Percentiles rank a stretch among this genome's conserved stretches.
phyloP scores from a whole-genome alignment of 2,888 invertebrate species.

The Tenthredo mesomela region DNA sequence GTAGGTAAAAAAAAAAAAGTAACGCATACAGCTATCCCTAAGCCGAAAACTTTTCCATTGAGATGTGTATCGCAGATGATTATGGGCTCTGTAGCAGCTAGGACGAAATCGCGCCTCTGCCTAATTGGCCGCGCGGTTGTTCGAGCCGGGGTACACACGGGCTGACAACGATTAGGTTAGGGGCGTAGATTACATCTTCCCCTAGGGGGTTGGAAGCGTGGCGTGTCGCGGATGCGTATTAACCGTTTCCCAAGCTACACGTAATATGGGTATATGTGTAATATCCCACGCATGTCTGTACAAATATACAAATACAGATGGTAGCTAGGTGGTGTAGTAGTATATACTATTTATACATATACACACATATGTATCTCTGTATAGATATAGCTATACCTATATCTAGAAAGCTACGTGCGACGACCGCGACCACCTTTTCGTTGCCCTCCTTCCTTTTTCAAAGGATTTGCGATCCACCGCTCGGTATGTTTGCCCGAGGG shows the following conservation, averaged over 20 bases:
- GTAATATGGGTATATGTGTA: too few relatives aligned
- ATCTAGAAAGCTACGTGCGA: not conserved
- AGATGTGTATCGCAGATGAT: slow-evolving; percentile 38
- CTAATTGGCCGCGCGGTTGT: slow-evolving; percentile 47
- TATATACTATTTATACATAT: not conserved
- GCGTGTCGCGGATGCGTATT: slow-evolving; percentile 50
- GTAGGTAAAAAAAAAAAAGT: not conserved
- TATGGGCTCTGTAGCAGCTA: slow-evolving; percentile 6
- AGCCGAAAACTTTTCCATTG: slow-evolving; percentile 8
- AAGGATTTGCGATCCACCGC: slow-evolving; percentile 9
- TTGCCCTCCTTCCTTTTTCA: slow-evolving; percentile 28
- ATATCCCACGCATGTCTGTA: not conserved
- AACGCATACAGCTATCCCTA: not conserved
- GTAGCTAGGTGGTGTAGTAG: not conserved
- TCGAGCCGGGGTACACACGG: slow-evolving; percentile 41
- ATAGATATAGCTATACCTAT: not conserved
- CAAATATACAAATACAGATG: not conserved
- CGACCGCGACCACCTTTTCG: not conserved
- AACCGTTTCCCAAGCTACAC: slow-evolving; percentile 29
- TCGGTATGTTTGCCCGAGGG: slow-evolving; percentile 19
- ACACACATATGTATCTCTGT: not conserved
- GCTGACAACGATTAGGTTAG: slow-evolving; percentile 50
- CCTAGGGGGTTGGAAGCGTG: slow-evolving; percentile 46
- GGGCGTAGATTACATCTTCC: slow-evolving; percentile 52
- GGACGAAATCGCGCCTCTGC: slow-evolving; percentile 46